Evolutionary conservation across 2,888 invertebrate species (phyloP).

Genomic region (Nymphalis polychloros): DNA sequence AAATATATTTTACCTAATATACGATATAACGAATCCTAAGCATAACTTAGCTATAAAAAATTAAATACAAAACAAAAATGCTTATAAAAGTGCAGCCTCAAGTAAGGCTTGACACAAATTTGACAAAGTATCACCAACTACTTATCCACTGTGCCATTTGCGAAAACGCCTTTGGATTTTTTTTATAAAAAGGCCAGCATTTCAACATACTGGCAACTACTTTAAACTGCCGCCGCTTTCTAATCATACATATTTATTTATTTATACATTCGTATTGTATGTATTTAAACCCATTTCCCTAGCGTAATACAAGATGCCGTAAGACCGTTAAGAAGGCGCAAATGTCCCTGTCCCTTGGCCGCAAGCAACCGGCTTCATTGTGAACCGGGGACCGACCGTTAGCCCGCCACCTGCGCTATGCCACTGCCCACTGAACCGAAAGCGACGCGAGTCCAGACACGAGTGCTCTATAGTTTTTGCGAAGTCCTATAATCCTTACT

Average conservation of each 20-base stretch:
- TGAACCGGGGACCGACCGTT: slow-evolving; percentile 60
- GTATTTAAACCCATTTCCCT: slow-evolving; percentile 32
- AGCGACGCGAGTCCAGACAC: slow-evolving; percentile 64
- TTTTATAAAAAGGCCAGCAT: too few relatives aligned
- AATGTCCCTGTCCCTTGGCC: slow-evolving; percentile 41
- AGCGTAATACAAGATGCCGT: slow-evolving; percentile 38
- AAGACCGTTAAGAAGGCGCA: slow-evolving; percentile 39
- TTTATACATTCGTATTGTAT: slow-evolving; percentile 16
- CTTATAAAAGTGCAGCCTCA: too few relatives aligned
- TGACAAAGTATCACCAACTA: too few relatives aligned
- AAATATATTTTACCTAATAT: too few relatives aligned
- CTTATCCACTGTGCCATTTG: too few relatives aligned
- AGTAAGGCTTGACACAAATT: too few relatives aligned
- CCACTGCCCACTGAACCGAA: slow-evolving; percentile 73
- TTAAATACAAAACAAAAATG: too few relatives aligned
- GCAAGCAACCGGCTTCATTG: slow-evolving; percentile 38
- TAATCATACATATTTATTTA: not conserved
- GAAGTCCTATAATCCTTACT: slow-evolving; percentile 20
- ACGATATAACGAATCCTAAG: too few relatives aligned
- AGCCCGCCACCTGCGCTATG: slow-evolving; percentile 72
- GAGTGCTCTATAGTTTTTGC: slow-evolving; percentile 46
- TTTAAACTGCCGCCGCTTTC: too few relatives aligned
- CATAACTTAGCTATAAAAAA: too few relatives aligned
- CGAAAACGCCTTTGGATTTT: too few relatives aligned
- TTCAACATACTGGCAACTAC: not conserved